These are phyloP conservation scores for Hypothenemus hampei DNA, from an alignment of 1,140 invertebrate species.

Conservation along the genomic window DNA sequence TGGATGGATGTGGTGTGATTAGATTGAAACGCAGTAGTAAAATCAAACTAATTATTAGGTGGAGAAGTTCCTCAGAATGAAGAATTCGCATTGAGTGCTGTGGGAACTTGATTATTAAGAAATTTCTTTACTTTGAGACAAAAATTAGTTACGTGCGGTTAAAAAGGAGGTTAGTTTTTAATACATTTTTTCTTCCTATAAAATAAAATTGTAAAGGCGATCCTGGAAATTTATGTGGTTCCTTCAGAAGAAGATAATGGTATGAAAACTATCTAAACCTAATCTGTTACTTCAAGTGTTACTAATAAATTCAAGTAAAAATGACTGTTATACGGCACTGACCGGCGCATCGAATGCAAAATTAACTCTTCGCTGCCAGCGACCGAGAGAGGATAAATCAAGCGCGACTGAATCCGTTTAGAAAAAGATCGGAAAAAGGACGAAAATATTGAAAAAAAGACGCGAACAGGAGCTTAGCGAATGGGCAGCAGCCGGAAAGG, in stretches of 20 bases:
- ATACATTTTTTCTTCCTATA: too few species aligned
- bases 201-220: too few species aligned
- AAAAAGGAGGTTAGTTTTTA: too few species aligned
- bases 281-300: constrained; percentile 17
- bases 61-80: not conserved
- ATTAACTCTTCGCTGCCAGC: constrained; percentile 22
- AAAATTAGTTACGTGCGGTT: too few species aligned
- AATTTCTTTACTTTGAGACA: too few species aligned
- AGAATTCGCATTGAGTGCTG: constrained; percentile 5
- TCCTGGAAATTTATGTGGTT: too few species aligned
- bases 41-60: constrained; percentile 25
- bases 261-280: not conserved
- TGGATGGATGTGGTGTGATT: constrained; percentile 18
- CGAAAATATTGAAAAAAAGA: constrained; percentile 22
- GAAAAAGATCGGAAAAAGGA: constrained; percentile 19
- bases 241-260: not conserved
- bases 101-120: constrained; percentile 6
- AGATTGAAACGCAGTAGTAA: constrained; percentile 21
- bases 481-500: constrained; percentile 21
- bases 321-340: constrained; percentile 25
- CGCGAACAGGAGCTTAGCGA: constrained; percentile 21
- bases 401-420: constrained; percentile 24
- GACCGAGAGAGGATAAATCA: constrained; percentile 25
- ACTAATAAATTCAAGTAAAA: constrained; percentile 30
- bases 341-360: constrained; percentile 25